A percentile compares a stretch with the other conserved stretches of the same genome.
These are phyloP conservation scores for Xanthia icteritia DNA, from an alignment of 2,888 invertebrate genomes.

Conservation along the genomic window DNA sequence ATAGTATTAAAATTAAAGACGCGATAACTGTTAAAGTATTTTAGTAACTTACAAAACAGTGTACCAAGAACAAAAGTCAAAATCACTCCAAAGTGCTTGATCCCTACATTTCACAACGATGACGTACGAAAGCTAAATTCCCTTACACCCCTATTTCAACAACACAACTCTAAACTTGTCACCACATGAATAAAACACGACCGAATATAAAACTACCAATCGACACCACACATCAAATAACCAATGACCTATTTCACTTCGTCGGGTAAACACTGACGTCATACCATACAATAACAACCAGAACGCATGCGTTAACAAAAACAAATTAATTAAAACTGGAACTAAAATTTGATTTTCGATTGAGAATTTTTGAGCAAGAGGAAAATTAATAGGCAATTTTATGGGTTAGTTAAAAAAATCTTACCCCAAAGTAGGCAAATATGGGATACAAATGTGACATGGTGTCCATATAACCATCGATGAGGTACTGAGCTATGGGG, in stretches of 20 bases:
- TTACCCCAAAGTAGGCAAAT: conserved; percentile 82
- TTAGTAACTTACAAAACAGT: not conserved
- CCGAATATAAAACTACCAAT: conserved; percentile 40
- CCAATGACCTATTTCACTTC: conserved; percentile 64
- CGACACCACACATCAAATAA: conserved; percentile 48
- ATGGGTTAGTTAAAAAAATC: conserved; percentile 43
- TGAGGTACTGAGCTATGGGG: conserved; percentile 75
- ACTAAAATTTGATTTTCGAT: not conserved
- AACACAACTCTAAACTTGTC: conserved; percentile 38
- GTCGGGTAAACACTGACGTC: conserved; percentile 65
- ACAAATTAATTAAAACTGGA: conserved; percentile 52
- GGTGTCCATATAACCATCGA: conserved; percentile 75
- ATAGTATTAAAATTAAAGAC: not conserved
- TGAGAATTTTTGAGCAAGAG: not conserved
- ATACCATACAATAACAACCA: conserved; percentile 55
- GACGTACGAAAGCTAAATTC: not conserved
- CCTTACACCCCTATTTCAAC: conserved; percentile 1
- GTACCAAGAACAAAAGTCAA: not conserved
- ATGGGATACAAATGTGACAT: conserved; percentile 76
- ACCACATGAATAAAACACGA: conserved; percentile 44
- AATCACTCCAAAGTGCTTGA: not conserved
- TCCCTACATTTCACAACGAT: not conserved
- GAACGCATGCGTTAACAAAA: conserved; percentile 63
- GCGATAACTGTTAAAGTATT: not conserved
- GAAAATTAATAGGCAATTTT: not conserved